These are phyloP conservation scores for Phyto melanocephala DNA, from an alignment of 2,888 invertebrate species.

Conservation along the genomic window DNA sequence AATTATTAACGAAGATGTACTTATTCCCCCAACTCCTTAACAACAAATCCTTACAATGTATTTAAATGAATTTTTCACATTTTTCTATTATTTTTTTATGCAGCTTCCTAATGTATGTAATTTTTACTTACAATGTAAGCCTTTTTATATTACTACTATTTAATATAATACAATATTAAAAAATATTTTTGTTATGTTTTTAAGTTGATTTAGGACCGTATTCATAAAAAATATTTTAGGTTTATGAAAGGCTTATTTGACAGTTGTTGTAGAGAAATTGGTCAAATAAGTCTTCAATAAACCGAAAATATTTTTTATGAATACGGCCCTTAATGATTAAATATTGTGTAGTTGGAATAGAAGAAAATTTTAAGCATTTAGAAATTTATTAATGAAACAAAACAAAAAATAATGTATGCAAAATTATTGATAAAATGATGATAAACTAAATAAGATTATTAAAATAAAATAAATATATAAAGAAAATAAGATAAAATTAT, in stretches of 20 bases:
- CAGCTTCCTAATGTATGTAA: conserved; percentile 34
- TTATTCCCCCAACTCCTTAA: conserved; percentile 41
- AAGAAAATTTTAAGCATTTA: conserved; percentile 10
- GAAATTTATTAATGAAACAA: not conserved
- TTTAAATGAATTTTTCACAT: not conserved
- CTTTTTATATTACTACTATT: conserved; percentile 25
- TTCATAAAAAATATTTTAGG: no score
- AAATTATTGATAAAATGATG: not conserved
- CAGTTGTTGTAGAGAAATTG: no score
- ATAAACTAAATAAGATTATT: not conserved
- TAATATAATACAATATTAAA: conserved; percentile 31
- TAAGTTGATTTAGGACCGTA: no score
- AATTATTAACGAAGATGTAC: conserved; percentile 44
- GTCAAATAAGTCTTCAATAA: no score
- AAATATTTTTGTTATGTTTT: conserved; percentile 24
- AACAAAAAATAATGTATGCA: not conserved
- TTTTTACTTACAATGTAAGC: conserved; percentile 64
- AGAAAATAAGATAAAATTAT: not conserved
- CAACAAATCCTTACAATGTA: not conserved
- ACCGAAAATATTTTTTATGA: no score
- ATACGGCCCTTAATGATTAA: no score
- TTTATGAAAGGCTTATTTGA: no score
- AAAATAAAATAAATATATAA: not conserved
- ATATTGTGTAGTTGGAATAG: conserved; percentile 35
- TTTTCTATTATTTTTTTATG: conserved; percentile 7